Evolutionary conservation across 2,888 invertebrate genomes (phyloP).

Genomic region (Eupithecia pulchellata): DNA sequence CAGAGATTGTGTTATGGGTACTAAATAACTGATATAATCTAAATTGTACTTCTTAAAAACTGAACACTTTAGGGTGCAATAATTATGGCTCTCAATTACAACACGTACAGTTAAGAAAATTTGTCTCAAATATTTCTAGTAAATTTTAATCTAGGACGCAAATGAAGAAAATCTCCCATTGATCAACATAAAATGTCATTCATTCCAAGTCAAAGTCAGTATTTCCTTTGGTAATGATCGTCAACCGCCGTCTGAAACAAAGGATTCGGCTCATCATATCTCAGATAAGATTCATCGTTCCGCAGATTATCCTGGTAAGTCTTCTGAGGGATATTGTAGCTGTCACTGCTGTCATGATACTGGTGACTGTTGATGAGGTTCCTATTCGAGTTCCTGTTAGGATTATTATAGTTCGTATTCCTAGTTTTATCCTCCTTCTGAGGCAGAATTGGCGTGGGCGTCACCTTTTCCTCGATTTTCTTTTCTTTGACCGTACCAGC

Average conservation of each 20-base stretch:
- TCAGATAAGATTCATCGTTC: slow-evolving; percentile 71
- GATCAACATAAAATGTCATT: not conserved
- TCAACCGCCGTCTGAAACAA: slow-evolving; percentile 75
- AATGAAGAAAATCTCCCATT: not conserved
- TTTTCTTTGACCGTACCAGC: slow-evolving; percentile 77
- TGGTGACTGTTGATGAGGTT: slow-evolving; percentile 79
- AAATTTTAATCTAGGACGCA: not conserved
- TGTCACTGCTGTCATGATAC: slow-evolving; percentile 70
- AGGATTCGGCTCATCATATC: slow-evolving; percentile 70
- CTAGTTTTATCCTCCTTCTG: slow-evolving; percentile 73
- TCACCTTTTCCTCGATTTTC: slow-evolving; percentile 76
- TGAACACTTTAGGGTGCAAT: not conserved
- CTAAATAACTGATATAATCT: too few relatives aligned
- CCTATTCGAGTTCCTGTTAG: slow-evolving; percentile 60
- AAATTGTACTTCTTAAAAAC: too few relatives aligned
- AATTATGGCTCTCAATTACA: not conserved
- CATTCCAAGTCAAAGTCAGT: slow-evolving; percentile 60
- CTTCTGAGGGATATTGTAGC: slow-evolving; percentile 70
- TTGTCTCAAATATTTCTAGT: not conserved
- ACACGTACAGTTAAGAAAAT: not conserved
- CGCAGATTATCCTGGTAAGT: slow-evolving; percentile 69
- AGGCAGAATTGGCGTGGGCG: slow-evolving; percentile 76
- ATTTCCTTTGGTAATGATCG: slow-evolving; percentile 78
- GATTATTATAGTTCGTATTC: slow-evolving; percentile 31
- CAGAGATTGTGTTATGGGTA: too few relatives aligned